These are phyloP conservation scores for Chymomyza caudatula DNA, from an alignment of 2,888 invertebrate genomes.

Conservation along the genomic window DNA sequence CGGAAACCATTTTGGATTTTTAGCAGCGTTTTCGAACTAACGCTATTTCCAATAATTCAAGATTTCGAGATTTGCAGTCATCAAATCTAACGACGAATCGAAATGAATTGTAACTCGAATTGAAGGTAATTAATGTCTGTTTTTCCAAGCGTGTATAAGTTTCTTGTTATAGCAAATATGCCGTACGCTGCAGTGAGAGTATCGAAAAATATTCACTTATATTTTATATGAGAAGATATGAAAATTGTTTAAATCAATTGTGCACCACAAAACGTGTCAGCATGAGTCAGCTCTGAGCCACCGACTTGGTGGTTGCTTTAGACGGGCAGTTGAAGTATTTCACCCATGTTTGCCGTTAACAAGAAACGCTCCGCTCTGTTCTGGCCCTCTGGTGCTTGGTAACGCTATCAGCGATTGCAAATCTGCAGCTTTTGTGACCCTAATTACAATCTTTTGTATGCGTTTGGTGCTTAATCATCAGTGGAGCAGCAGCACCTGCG, in stretches of 20 bases:
- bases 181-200: too few relatives aligned
- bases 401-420: constrained; percentile 59
- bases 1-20: too few relatives aligned
- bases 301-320: neutral
- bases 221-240: neutral
- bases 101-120: neutral
- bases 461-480: constrained; percentile 72
- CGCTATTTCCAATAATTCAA: too few relatives aligned
- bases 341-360: constrained; percentile 40
- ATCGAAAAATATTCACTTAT: too few relatives aligned
- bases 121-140: too few relatives aligned
- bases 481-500: constrained; percentile 34
- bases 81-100: too few relatives aligned
- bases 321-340: neutral
- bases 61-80: too few relatives aligned
- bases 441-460: constrained; percentile 73
- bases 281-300: constrained; percentile 55
- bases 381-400: neutral
- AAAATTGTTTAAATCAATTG: constrained; percentile 49
- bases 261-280: constrained; percentile 43
- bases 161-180: too few relatives aligned
- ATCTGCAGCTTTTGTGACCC: constrained; percentile 70
- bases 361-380: constrained; percentile 33
- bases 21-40: too few relatives aligned
- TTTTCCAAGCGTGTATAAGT: too few relatives aligned